Percentiles rank a stretch among this genome's conserved stretches.
Evolutionary conservation across 2,888 invertebrate species (phyloP).

Genomic region (Theretra japonica): DNA sequence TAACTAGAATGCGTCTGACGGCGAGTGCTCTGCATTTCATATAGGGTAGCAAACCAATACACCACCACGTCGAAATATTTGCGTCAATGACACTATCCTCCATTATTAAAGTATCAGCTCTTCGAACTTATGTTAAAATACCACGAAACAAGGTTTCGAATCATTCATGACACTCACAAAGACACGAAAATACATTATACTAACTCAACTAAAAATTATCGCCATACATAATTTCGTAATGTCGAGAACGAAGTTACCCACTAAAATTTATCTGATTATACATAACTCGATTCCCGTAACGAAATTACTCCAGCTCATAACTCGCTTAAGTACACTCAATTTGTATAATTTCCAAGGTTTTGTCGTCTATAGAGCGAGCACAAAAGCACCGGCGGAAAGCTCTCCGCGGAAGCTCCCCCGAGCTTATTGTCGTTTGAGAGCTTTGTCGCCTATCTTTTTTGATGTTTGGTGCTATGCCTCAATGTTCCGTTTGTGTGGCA

Average conservation of each 20-base stretch:
- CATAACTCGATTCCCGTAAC: constrained; percentile 6
- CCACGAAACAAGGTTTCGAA: no score
- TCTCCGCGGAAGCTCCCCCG: constrained; percentile 15
- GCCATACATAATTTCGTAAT: neutral
- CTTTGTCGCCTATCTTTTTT: constrained; percentile 25
- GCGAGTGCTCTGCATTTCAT: no score
- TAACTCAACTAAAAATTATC: neutral
- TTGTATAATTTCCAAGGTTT: constrained; percentile 24
- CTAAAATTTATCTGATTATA: neutral
- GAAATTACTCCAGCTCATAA: constrained; percentile 4
- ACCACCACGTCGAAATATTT: no score
- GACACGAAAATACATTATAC: neutral
- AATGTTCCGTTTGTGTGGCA: constrained; percentile 15
- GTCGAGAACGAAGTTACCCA: neutral
- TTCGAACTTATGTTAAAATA: no score
- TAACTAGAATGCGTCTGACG: no score
- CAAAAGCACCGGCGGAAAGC: constrained; percentile 12
- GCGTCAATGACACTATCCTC: no score
- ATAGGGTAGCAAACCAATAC: no score
- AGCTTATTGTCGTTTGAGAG: constrained; percentile 10
- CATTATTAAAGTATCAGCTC: no score
- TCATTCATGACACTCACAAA: no score
- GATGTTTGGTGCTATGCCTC: neutral
- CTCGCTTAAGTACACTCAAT: constrained; percentile 21
- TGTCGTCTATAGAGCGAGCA: neutral